These are phyloP conservation scores for Protula sp. DNA, from an alignment of 2,888 invertebrate genomes.

Conservation along the genomic window DNA sequence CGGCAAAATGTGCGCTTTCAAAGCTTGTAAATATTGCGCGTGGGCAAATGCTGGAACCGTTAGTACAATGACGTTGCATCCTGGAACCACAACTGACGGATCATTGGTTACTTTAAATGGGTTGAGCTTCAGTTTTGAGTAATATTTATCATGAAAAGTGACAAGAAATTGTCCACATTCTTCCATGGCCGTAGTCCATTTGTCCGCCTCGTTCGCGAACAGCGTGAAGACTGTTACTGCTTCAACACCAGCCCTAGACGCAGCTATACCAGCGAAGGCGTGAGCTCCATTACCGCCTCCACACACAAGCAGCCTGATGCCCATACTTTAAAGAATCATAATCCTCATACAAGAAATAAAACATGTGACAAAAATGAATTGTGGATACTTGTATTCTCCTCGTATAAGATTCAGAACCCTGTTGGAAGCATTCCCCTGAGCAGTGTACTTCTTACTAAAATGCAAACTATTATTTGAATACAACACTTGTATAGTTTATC, in stretches of 20 bases:
- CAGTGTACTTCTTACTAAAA: no score
- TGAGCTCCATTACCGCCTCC: slow-evolving; percentile 41
- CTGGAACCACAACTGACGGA: slow-evolving; percentile 25
- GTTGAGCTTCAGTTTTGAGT: slow-evolving; percentile 15
- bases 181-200: slow-evolving; percentile 28
- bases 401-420: no score
- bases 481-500: no score
- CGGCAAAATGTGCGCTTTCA: slow-evolving; percentile 25
- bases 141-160: slow-evolving; percentile 6
- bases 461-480: no score
- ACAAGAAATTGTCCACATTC: slow-evolving; percentile 23
- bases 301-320: no score
- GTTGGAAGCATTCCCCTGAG: no score
- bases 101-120: slow-evolving; percentile 33
- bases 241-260: slow-evolving; percentile 23
- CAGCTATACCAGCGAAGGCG: slow-evolving; percentile 27
- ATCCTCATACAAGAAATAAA: no score
- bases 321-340: no score
- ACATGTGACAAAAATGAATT: no score
- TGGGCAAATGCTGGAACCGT: slow-evolving; percentile 39
- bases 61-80: slow-evolving; percentile 31
- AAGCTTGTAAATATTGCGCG: slow-evolving; percentile 29
- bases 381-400: no score
- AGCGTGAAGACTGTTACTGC: slow-evolving; percentile 30
- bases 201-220: slow-evolving; percentile 33